Base-by-base conservation (phyloP, 2,888 invertebrate genomes). In the Oscheius onirici region DNA sequence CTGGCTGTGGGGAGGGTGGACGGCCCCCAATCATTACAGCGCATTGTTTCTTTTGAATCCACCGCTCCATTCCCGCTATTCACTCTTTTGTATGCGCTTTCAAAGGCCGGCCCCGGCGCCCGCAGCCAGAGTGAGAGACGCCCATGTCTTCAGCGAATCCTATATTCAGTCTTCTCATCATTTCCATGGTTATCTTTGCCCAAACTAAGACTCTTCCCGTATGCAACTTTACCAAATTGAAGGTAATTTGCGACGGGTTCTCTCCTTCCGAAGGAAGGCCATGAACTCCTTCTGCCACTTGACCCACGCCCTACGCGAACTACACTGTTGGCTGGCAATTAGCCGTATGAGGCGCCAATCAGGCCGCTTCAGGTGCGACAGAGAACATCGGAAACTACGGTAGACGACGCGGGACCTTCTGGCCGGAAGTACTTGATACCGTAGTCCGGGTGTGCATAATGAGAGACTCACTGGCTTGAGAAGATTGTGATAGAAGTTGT, bases 11-110 rank as follows among this genome's bases (percentile, higher is more conserved):
- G 49, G 49, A 52, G 74, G 54, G 60, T 58, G 74, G 73, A 70
- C 72, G 74, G 69, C 71, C 76, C 69, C 75, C 78, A 81, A 79
- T 81, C 78, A 81, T 81, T 81, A 81, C 81, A 78, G 76, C 74
- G 78, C 77, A 81, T 81, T 81, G 81, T 81, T 81, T 81, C 81
- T 81, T 81, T 81, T 81, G 76, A 79, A 78, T 79, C 77, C 80
- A 79, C 80, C 78, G 78, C 77, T 81, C 78, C 75, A 79, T 77
- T 77, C 77, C 76, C 74, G 73, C 79, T 77, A 79, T 79, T 79
- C 77, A 79, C 73, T 70, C 79, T 79, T 79, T 79, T 79, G 79
- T 79, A 79, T 79, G 74, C 79, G 74, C 75, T 75, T 79, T 79
- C 74, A 79, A 75, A 76, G 74, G 77, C 44, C 58, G 20, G 66